phyloP scores from a whole-genome alignment of 2,797 vertebrate genomes.

The Psittacula echo region DNA sequence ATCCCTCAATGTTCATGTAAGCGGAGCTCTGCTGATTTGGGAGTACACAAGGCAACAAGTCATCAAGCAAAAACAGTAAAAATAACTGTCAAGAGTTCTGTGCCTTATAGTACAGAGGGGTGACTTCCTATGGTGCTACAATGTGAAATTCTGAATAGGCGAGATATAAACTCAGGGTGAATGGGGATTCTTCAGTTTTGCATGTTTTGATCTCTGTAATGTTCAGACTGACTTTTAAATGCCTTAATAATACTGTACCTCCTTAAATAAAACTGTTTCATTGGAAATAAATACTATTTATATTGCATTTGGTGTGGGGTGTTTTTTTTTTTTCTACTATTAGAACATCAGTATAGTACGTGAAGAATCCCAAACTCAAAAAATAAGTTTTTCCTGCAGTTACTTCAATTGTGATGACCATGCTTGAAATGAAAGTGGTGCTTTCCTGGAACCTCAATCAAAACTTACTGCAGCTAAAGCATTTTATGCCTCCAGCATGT shows the following conservation, averaged over 20 bases:
- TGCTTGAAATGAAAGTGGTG: not conserved
- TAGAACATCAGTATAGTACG: not conserved
- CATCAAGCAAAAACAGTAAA: not conserved
- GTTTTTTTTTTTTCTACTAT: not conserved
- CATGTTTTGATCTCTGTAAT: constrained; percentile 29
- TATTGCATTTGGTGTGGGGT: not conserved
- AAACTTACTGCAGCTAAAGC: not conserved
- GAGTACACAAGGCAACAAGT: constrained; percentile 93
- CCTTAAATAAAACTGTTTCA: constrained; percentile 38
- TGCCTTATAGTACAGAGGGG: not conserved
- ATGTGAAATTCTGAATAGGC: not conserved
- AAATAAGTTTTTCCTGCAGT: not conserved
- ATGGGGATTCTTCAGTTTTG: not conserved
- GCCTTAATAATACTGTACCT: constrained; percentile 75
- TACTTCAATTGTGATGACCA: not conserved
- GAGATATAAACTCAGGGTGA: constrained; percentile 24
- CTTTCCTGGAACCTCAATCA: not conserved
- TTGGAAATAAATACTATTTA: constrained; percentile 63
- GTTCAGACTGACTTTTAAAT: constrained; percentile 53
- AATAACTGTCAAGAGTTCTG: not conserved
- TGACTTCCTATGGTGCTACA: constrained; percentile 40
- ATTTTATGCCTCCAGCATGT: not conserved
- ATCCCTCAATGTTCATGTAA: constrained; percentile 96
- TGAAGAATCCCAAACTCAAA: not conserved
- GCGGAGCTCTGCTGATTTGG: constrained; percentile 96